Evolutionary conservation across 2,888 invertebrate species (phyloP), one percentile per base, ranked within the genome.

Genomic region (Euproctis similis): DNA sequence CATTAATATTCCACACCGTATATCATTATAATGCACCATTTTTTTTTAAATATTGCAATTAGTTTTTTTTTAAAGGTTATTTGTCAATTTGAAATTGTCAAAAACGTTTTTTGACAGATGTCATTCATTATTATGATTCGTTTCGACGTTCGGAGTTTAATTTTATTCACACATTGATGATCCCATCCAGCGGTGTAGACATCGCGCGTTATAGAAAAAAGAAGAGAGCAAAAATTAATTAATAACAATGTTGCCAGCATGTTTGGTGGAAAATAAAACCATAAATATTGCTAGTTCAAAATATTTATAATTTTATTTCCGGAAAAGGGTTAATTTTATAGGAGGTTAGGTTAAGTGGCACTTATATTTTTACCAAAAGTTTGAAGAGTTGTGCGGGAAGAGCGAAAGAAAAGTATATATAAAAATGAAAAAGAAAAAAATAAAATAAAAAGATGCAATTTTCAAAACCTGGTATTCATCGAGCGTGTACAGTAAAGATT

Each of bases 161-260:
- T 36, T 36, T 36, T 33, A 34, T 29, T 36, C 29, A 28, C 12
- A 28, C 36, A 34, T 30, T 34, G 30, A 36, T 19, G 14, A 28
- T 39, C 46, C 36, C 24, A 36, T 35, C 36, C 33, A 42, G 34
- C 26, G 23, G 39, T 31, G 32, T 31, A 40, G 36, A 37, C 50
- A 44, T 35, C 42, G 41, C 28, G 38, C 42, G 51, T 39, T 47
- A 47, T 37, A 49, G 46, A 51, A 52, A 56, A 47, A 65, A 61
- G 58, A 53, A 48, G 55, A 55, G 52, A 56, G 60, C 65, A 65
- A 60, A 64, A 50, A 47, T 39, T 46, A 57, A 76, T 81, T 73
- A 75, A 70, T 72, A 66, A 69, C 70, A 78, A 80, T 75, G 82
- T 81, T 82, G 82, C 81, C 82, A 70, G 47, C 42, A 27, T 46